A percentile compares a stretch with the other conserved stretches of the same genome.
These are phyloP conservation scores for Ferdinandea cuprea DNA, from an alignment of 2,888 invertebrate genomes.

Conservation along the genomic window DNA sequence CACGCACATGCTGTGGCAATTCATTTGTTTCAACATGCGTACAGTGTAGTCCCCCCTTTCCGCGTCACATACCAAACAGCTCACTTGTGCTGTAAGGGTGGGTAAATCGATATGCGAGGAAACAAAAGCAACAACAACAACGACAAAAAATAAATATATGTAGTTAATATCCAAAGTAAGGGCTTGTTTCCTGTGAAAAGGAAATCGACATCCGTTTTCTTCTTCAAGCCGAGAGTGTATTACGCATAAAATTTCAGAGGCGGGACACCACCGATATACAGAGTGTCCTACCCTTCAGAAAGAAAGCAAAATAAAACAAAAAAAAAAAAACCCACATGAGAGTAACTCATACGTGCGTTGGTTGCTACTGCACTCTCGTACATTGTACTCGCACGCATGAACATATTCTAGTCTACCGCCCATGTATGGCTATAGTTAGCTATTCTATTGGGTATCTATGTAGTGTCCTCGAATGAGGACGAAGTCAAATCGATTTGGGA, in stretches of 20 bases:
- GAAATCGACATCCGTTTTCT: constrained; percentile 72
- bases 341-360: constrained; percentile 36
- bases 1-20: constrained; percentile 72
- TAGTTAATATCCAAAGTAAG: constrained; percentile 53
- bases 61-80: not conserved
- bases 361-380: constrained; percentile 60
- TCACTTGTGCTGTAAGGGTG: constrained; percentile 11
- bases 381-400: constrained; percentile 43
- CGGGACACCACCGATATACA: constrained; percentile 34
- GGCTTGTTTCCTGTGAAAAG: constrained; percentile 59
- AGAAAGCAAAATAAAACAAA: too few relatives aligned
- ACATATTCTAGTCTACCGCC: constrained; percentile 8
- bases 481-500: constrained; percentile 67
- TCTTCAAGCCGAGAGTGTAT: constrained; percentile 13
- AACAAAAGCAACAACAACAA: constrained; percentile 1
- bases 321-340: constrained; percentile 43
- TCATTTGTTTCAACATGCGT: constrained; percentile 69
- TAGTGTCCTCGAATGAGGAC: constrained; percentile 60
- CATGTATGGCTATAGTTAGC: too few relatives aligned
- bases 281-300: constrained; percentile 18
- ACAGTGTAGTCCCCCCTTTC: constrained; percentile 37
- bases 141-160: constrained; percentile 26
- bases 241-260: constrained; percentile 69
- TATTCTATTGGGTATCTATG: not conserved
- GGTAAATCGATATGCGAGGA: constrained; percentile 58